phyloP scores from a whole-genome alignment of 2,888 invertebrate genomes.

The Himalopsyche anomala region DNA sequence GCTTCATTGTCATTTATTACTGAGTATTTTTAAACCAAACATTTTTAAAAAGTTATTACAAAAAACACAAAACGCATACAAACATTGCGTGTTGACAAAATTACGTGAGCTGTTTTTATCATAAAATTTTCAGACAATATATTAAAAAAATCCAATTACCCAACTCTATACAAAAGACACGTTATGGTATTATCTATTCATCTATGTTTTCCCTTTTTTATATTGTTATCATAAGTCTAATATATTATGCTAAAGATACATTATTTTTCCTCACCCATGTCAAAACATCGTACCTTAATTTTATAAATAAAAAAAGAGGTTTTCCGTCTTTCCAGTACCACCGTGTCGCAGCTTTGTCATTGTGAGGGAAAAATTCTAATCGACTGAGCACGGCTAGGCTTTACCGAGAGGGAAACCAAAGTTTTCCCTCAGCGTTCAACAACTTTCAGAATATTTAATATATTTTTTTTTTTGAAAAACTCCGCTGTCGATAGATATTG shows the following conservation, averaged over 20 bases:
- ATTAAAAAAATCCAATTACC: conserved; percentile 32
- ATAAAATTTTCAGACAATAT: conserved; percentile 25
- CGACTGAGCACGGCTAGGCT: conserved; percentile 51
- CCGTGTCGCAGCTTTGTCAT: conserved; percentile 47
- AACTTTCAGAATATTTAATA: conserved; percentile 24
- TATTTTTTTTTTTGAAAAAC: background rate
- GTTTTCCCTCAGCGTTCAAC: conserved; percentile 12
- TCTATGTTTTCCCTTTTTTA: conserved; percentile 27
- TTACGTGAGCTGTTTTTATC: background rate
- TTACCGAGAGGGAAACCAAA: background rate
- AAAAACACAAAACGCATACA: background rate
- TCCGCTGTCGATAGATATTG: background rate
- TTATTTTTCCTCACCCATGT: conserved; percentile 29
- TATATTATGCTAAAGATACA: conserved; percentile 31
- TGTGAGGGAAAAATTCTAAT: conserved; percentile 58
- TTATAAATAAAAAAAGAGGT: conserved; percentile 39
- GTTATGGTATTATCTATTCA: conserved; percentile 1
- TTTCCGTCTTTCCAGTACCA: background rate
- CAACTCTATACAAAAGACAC: conserved; percentile 12
- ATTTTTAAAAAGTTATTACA: background rate
- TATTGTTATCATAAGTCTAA: conserved; percentile 26
- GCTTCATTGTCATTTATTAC: background rate
- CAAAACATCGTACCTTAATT: conserved; percentile 21
- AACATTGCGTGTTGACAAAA: conserved; percentile 11
- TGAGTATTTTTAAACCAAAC: background rate